Percentiles rank a stretch among this genome's conserved stretches.
phyloP scores from a whole-genome alignment of 2,888 invertebrate species.

The Andrena dorsata region DNA sequence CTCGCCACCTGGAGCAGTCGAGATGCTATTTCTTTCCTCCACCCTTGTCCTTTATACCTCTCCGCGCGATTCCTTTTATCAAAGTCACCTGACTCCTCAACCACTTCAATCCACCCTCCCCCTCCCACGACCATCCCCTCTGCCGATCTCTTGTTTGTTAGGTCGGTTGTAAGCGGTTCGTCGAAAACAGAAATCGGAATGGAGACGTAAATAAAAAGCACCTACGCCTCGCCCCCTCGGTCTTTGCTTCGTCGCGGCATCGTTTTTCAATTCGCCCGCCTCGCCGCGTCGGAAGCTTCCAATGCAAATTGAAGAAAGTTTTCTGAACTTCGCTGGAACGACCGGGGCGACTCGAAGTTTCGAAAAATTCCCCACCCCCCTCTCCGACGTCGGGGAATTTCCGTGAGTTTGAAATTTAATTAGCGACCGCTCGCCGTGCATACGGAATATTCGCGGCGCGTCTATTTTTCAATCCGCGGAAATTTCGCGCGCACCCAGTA shows the following conservation, averaged over 20 bases:
- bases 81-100: constrained; percentile 13
- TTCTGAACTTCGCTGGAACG: background rate
- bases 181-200: background rate
- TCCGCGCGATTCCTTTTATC: constrained; percentile 25
- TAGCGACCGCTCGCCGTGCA: background rate
- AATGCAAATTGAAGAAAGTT: background rate
- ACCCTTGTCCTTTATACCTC: constrained; percentile 37
- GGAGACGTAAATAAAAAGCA: background rate
- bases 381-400: no score
- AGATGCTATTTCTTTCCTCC: constrained; percentile 61
- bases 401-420: constrained; percentile 19
- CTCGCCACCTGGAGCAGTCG: constrained; percentile 60
- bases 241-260: background rate
- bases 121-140: background rate
- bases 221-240: background rate
- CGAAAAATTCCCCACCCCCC: background rate
- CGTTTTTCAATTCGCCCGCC: background rate
- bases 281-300: background rate
- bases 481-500: background rate
- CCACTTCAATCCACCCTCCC: background rate
- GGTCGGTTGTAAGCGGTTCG: constrained; percentile 9
- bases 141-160: constrained; percentile 13
- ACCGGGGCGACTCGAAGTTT: background rate
- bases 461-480: background rate
- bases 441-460: background rate